Conservation (phyloP, 2,113 vertebrate genomes). For the Muscicapa adusta region DNA sequence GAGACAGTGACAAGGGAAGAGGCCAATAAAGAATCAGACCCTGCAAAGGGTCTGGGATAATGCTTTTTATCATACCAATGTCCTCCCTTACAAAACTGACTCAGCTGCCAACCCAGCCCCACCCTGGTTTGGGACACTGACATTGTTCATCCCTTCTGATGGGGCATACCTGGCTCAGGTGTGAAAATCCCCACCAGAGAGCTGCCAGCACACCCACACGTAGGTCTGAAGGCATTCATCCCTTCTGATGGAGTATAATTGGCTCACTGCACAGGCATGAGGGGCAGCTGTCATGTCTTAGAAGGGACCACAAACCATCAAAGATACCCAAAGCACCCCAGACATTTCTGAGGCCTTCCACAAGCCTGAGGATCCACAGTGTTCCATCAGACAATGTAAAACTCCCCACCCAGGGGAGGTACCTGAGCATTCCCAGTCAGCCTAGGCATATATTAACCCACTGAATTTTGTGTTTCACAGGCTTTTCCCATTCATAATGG, state of each 20-base stretch:
- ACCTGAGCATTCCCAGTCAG: neutral
- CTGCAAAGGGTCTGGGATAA: neutral
- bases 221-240: neutral
- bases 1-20: too few relatives aligned
- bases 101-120: neutral
- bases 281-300: neutral
- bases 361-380: too few relatives aligned
- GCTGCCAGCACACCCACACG: too few relatives aligned
- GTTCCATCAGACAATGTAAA: neutral
- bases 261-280: neutral
- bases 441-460: neutral
- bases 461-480: neutral
- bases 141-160: neutral
- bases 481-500: neutral
- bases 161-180: neutral
- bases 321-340: neutral
- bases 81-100: neutral
- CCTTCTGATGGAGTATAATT: neutral
- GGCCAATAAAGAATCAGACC: neutral
- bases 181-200: neutral
- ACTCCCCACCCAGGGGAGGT: neutral
- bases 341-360: neutral
- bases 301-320: neutral
- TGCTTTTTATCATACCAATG: neutral
- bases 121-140: neutral